These are phyloP conservation scores for Lacanobia wlatinum DNA, from an alignment of 2,888 invertebrate genomes.

Conservation along the genomic window DNA sequence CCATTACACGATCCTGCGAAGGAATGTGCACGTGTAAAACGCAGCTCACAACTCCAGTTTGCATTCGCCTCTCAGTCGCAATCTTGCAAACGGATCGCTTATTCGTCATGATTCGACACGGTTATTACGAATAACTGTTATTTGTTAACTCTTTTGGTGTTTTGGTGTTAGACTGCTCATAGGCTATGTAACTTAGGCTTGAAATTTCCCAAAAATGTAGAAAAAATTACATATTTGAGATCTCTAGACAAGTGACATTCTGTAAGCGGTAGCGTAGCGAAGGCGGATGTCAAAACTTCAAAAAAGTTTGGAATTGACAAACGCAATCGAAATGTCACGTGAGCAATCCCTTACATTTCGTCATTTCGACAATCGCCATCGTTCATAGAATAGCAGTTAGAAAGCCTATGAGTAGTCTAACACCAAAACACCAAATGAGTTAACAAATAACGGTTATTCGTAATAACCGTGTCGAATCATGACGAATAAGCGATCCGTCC, in stretches of 20 bases:
- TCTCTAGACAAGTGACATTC: too few species aligned
- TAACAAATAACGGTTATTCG: slow-evolving; percentile 62
- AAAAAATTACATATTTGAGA: too few species aligned
- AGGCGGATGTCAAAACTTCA: too few species aligned
- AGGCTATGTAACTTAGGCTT: too few species aligned
- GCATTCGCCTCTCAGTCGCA: too few species aligned
- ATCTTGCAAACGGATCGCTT: slow-evolving; percentile 74
- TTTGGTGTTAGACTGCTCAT: slow-evolving; percentile 30
- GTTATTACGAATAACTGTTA: slow-evolving; percentile 64
- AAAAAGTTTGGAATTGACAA: too few species aligned
- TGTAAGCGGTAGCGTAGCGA: too few species aligned
- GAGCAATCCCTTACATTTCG: too few species aligned
- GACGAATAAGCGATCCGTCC: slow-evolving; percentile 75
- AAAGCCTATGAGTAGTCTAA: slow-evolving; percentile 16
- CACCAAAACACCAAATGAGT: slow-evolving; percentile 59
- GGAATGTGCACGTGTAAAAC: slow-evolving; percentile 11
- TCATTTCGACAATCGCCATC: too few species aligned
- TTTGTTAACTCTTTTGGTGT: slow-evolving; percentile 64
- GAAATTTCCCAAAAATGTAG: too few species aligned
- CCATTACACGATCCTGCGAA: not conserved
- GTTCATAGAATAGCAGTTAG: too few species aligned
- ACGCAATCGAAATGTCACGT: too few species aligned
- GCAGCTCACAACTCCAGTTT: slow-evolving; percentile 12
- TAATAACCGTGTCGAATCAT: slow-evolving; percentile 70
- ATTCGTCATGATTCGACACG: slow-evolving; percentile 71